Percentiles rank a stretch among this genome's conserved stretches.
Conservation (phyloP, 2,888 invertebrate genomes). For the Tiliacea citrago region DNA sequence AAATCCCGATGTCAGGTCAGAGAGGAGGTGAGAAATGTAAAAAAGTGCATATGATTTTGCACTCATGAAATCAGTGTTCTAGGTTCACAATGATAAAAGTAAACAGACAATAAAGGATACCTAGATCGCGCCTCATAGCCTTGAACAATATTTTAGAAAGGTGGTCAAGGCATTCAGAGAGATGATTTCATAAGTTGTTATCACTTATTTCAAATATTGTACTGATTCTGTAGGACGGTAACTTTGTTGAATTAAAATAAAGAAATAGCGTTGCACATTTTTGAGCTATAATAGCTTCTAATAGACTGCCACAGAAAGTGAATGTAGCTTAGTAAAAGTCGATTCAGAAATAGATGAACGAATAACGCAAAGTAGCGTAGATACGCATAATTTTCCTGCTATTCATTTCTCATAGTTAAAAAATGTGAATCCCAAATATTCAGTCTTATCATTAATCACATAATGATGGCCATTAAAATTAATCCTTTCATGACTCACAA, state of each 20-base stretch:
- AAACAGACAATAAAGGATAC: constrained; percentile 38
- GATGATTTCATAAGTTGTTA: constrained; percentile 11
- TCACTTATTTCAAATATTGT: constrained; percentile 8
- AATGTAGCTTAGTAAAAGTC: not conserved
- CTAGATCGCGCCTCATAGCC: constrained; percentile 41
- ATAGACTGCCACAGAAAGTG: not conserved
- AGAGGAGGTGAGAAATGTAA: too few relatives aligned
- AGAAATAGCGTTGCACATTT: not conserved
- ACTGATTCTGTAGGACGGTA: not conserved
- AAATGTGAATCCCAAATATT: not conserved
- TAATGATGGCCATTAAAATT: not conserved
- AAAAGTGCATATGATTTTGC: not conserved
- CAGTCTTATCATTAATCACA: constrained; percentile 18
- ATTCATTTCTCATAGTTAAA: not conserved
- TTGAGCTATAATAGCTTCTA: not conserved
- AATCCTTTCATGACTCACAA: not conserved
- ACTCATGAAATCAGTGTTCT: not conserved
- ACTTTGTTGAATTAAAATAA: not conserved
- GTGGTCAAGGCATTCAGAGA: constrained; percentile 30
- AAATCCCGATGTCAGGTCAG: not conserved
- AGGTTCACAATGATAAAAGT: constrained; percentile 30
- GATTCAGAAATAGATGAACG: not conserved
- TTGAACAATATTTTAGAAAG: constrained; percentile 30
- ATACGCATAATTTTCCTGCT: not conserved
- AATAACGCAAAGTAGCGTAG: not conserved